These are phyloP conservation scores for Halichondria panicea DNA, from an alignment of 37 sponge, comb jelly and placozoan species.

Conservation along the genomic window DNA sequence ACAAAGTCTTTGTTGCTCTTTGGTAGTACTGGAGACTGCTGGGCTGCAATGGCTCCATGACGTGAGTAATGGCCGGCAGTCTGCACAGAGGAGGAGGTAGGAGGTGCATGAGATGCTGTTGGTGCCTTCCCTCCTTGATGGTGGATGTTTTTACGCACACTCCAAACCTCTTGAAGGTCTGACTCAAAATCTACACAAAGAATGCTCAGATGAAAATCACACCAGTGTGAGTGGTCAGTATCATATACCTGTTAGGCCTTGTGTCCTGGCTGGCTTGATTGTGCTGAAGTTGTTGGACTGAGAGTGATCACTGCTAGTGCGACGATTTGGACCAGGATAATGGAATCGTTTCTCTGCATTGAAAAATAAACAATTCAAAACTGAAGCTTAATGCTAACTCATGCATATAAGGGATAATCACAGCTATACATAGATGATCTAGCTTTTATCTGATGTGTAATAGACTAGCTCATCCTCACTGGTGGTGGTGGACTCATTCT, in stretches of 20 bases:
- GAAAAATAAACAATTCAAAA: too few relatives aligned
- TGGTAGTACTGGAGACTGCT: conserved; percentile 18
- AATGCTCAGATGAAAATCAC: background rate
- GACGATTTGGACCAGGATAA: conserved; percentile 6
- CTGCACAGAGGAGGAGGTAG: background rate
- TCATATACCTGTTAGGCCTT: background rate
- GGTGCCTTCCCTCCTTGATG: background rate
- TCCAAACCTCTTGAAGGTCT: conserved; percentile 76
- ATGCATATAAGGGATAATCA: too few relatives aligned
- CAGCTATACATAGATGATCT: too few relatives aligned
- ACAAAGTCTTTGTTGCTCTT: background rate
- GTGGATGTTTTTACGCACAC: conserved; percentile 66
- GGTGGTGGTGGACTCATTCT: background rate
- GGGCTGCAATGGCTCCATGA: conserved; percentile 48
- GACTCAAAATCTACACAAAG: conserved; percentile 44
- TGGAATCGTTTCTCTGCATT: conserved; percentile 27
- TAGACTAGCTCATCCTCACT: too few relatives aligned
- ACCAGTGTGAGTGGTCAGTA: background rate
- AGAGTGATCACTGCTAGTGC: background rate
- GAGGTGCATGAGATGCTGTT: background rate
- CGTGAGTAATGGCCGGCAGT: conserved; percentile 31
- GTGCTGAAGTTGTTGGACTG: background rate
- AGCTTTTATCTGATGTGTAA: too few relatives aligned
- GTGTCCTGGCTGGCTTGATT: background rate
- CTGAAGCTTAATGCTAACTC: too few relatives aligned